Conservation (phyloP, 2,888 invertebrate species). For the Ophioninae sp. region DNA sequence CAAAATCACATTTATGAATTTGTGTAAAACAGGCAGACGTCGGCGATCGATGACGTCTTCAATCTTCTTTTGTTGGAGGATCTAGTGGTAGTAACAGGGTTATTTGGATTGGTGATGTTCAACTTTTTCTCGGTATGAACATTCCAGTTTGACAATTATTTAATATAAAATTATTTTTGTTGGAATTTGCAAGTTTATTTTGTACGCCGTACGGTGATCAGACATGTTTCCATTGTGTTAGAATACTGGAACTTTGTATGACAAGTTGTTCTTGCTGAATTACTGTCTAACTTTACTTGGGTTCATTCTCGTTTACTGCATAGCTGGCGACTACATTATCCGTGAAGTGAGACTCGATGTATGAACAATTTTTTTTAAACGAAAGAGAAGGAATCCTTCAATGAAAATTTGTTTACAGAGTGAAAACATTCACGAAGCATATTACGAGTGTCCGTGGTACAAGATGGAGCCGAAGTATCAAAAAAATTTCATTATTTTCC, state of each 20-base stretch:
- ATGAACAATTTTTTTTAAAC: not conserved
- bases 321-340: slow-evolving; percentile 62
- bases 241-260: slow-evolving; percentile 9
- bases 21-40: slow-evolving; percentile 28
- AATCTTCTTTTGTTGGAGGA: slow-evolving; percentile 53
- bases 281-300: slow-evolving; percentile 54
- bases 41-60: slow-evolving; percentile 48
- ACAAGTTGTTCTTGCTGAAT: slow-evolving; percentile 37
- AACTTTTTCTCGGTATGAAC: slow-evolving; percentile 48
- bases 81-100: slow-evolving; percentile 49
- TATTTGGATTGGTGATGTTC: slow-evolving; percentile 54
- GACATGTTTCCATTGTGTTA: not conserved
- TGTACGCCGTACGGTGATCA: not conserved
- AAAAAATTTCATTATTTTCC: slow-evolving; percentile 81
- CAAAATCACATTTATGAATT: not conserved
- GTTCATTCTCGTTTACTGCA: slow-evolving; percentile 65
- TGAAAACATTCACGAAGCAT: slow-evolving; percentile 81
- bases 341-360: not conserved
- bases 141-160: not conserved
- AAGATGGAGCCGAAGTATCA: slow-evolving; percentile 81
- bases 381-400: too few species aligned
- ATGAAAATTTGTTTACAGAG: slow-evolving; percentile 71
- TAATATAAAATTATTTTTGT: not conserved
- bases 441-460: slow-evolving; percentile 83
- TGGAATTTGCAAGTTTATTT: not conserved